Conservation (phyloP, 2,888 invertebrate genomes). For the Scaptomyza caliginosa region DNA sequence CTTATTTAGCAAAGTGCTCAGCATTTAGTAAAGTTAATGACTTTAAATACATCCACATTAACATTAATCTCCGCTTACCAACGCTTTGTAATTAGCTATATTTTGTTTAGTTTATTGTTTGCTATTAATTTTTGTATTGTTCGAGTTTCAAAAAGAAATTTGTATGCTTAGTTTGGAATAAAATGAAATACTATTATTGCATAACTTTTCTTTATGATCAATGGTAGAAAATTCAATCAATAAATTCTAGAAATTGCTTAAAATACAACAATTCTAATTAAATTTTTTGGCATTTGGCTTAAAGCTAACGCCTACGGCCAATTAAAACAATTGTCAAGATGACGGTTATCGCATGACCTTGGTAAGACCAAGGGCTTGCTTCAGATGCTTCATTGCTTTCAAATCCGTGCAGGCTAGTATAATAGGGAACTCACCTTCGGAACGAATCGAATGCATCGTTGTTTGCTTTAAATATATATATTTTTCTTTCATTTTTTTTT, state of each 20-base stretch:
- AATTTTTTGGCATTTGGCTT: background rate
- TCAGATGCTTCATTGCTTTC: slow-evolving; percentile 49
- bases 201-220: too few relatives aligned
- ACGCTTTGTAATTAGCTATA: background rate
- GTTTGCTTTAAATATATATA: slow-evolving; percentile 29
- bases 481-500: background rate
- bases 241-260: background rate
- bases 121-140: background rate
- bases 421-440: slow-evolving; percentile 56
- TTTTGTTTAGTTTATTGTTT: background rate
- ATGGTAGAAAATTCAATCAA: too few relatives aligned
- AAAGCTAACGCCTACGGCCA: slow-evolving; percentile 14
- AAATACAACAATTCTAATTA: too few relatives aligned
- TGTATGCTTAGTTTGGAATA: too few relatives aligned
- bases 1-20: slow-evolving; percentile 32
- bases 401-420: slow-evolving; percentile 35
- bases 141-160: background rate
- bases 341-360: slow-evolving; percentile 26
- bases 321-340: slow-evolving; percentile 23
- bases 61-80: background rate
- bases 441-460: slow-evolving; percentile 45
- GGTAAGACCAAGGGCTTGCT: slow-evolving; percentile 44
- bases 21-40: slow-evolving; percentile 12
- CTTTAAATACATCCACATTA: slow-evolving; percentile 13
- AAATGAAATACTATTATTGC: too few relatives aligned